Base-by-base conservation (phyloP, 23 tunicate species). In the Trididemnum nubilum region DNA sequence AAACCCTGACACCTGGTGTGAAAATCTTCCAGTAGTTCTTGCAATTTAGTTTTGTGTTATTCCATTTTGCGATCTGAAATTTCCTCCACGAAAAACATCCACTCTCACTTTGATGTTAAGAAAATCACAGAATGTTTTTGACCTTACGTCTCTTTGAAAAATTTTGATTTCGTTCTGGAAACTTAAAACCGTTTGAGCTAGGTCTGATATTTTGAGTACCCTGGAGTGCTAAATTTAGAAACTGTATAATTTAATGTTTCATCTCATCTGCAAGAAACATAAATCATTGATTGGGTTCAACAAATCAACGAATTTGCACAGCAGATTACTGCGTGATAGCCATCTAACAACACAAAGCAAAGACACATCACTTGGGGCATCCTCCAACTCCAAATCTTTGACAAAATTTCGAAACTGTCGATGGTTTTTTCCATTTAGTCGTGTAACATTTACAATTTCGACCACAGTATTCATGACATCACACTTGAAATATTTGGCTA, bases 371-470 rank as follows among this genome's bases (percentile, higher is more conserved):
- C 79, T 40, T 37, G 79, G 79, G 26, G 60, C 79, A 73, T 40
- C 79, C 25, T 73, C 79, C 60, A 73, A 73, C 79, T 73, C 30
- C 79, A 73, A 73, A 57, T 78, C 72, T 54, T 78, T 72, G 18
- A 58, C 82, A 58, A 78, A 78, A 27, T 78, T 78, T 54, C 82
- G 82, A 78, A 78, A 78, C 72, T 78, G 72, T 78, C 72, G 38
- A 33, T 78, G 82, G 72, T 31, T 78, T 58, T 78, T 78, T 27
- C 71, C 82, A 73, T 73, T 73, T 38, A 36, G 28, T 15, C 72
- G 38, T 30, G 58, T 78, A 33, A 78, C 57, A 33, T 78, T 57
- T 78, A 58, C 40, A 24, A 57, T 78, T 78, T 78, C 36, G 70
- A 78, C 18, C 36, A 78, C 69, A 57, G 82, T 78, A 23, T 78